Base-by-base conservation (phyloP, 1,140 invertebrate genomes). In the Tetragnatha versicolor region DNA sequence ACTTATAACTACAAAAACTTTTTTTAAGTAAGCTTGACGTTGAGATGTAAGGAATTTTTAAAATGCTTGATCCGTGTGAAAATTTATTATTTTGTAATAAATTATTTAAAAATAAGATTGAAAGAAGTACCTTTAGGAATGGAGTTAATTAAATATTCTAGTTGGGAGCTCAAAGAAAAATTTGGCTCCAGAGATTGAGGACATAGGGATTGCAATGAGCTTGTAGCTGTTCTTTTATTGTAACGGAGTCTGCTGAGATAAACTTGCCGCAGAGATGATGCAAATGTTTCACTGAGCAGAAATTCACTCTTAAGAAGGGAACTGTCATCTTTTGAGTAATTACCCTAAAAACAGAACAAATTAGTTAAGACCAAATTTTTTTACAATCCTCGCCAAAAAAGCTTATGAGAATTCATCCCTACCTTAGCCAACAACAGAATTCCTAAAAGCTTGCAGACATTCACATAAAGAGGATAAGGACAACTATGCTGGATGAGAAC, bases 281-380 rank as follows among this genome's bases (percentile, higher is more conserved):
- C 39, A 73, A 58, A 73, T 29, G 69, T 60, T 73, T 73, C 69
- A 45, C 69, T 73, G 5, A 73, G 14, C n/a, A 73, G 20, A 33
- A 29, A 73, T 4, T 27, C 49, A 55, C 17, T n/a, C n/a, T n/a
- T n/a, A n/a, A n/a, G n/a, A n/a, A n/a, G n/a, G n/a, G n/a, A 49
- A 25, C 25, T 29, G 25, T 3, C 2, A 20, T n/a, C 14, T 51
- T 6, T 65, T 42, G 61, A 29, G n/a, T n/a, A n/a, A n/a, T n/a
- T n/a, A n/a, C n/a, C n/a, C n/a, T n/a, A n/a, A n/a, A n/a, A n/a
- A n/a, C n/a, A n/a, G n/a, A n/a, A n/a, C n/a, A n/a, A n/a, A n/a
- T n/a, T 17, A 47, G 42, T 47, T 20, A 47, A 20, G 20, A 47
- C 12, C 42, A 17, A 47, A 47, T 1, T 2, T 20, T 20, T 2